Evolutionary conservation across 2,113 vertebrate species (phyloP), one percentile per base, ranked within the genome.

Genomic region (Peromyscus maniculatus): DNA sequence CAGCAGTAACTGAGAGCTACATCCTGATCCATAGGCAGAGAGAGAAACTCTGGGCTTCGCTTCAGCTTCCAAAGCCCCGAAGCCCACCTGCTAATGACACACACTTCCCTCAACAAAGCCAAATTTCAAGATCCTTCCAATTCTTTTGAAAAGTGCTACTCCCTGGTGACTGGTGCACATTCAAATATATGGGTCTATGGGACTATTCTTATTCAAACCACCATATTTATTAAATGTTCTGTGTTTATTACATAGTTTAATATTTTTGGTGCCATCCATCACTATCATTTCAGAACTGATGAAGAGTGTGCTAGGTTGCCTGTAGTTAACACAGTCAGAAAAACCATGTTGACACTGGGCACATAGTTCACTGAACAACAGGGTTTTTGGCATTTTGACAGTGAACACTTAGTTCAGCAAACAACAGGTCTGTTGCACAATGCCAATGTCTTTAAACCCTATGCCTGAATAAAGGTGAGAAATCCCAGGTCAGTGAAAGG

Each of bases 231-330:
- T 83, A 66, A 24, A 36, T 79, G 43, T 8, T 24, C 46, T 66
- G 7, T 55, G 8, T 46, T 92, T 79, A 74, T 57, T 72, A 79
- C 28, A 57, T 43, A 15, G 66, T 33, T 87, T 46, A 78, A 67
- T 66, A 52, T 2, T 78, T 62, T 13, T 26, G 1, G 88, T 74
- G 28, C 22, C 21, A 75, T 43, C 9, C 22, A 43, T 7, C 15
- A 33, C 10, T 82, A 74, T n/a, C 9, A 22, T n/a, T 21, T 21
- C 6, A 88, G 72, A 46, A 64, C 36, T 36, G n/a, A 24, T 24
- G 7, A 66, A 46, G 9, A n/a, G 2, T 39, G 31, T 52, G 55
- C 0, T n/a, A 49, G 55, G 19, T 11, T 36, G 0, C 3, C 1
- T 57, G 0, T 0, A 89, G 57, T 11, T n/a, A 75, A 64, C 59